phyloP scores from a whole-genome alignment of 2,113 vertebrate species.

The Mellivora capensis region DNA sequence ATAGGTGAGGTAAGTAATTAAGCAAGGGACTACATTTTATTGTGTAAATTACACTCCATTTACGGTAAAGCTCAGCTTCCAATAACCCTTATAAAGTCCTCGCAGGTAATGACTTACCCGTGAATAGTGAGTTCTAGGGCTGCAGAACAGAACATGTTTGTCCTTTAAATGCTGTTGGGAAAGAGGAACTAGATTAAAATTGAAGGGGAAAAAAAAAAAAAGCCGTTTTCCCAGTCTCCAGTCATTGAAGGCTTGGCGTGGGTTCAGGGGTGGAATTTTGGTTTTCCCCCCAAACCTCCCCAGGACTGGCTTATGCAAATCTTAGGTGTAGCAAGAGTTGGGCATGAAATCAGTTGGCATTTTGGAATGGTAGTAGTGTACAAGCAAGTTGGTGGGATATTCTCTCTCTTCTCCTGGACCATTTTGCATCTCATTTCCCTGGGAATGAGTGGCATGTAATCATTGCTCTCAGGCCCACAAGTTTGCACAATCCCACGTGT shows the following conservation, averaged over 20 bases:
- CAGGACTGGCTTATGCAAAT: slow-evolving; percentile 68
- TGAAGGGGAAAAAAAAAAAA: background rate
- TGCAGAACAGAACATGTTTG: slow-evolving; percentile 62
- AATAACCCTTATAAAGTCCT: slow-evolving; percentile 50
- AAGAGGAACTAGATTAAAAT: slow-evolving; percentile 61
- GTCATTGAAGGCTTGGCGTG: slow-evolving; percentile 43
- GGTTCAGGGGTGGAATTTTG: slow-evolving; percentile 52
- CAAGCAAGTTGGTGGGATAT: background rate
- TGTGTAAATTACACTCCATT: slow-evolving; percentile 22
- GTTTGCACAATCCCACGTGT: background rate
- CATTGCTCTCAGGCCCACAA: background rate
- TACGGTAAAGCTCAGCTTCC: slow-evolving; percentile 44
- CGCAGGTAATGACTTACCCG: slow-evolving; percentile 40
- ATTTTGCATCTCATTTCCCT: background rate
- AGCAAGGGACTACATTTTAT: slow-evolving; percentile 35
- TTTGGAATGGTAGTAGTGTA: background rate
- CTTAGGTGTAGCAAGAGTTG: slow-evolving; percentile 53
- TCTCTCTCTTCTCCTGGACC: background rate
- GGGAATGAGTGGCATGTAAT: background rate
- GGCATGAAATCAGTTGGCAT: background rate
- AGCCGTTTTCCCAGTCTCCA: slow-evolving; percentile 38
- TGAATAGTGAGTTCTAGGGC: background rate
- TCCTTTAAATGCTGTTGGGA: slow-evolving; percentile 49
- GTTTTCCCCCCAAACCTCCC: slow-evolving; percentile 67
- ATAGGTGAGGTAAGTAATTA: slow-evolving; percentile 35